Evolutionary conservation across 2,888 invertebrate species (phyloP).

Genomic region (Trissolcus japonicus): DNA sequence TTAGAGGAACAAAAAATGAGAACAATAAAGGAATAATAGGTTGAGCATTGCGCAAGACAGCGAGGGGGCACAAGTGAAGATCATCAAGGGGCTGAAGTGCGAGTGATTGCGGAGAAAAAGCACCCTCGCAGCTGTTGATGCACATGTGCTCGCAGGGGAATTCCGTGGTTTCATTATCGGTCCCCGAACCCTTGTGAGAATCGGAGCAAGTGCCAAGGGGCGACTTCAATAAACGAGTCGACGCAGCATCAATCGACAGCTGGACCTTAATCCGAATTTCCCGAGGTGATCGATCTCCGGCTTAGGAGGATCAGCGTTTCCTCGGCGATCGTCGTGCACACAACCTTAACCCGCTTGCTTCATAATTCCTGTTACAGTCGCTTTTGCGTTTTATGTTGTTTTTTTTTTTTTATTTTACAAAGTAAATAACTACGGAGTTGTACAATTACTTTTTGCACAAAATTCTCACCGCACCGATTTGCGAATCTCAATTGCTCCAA

Average conservation of each 20-base stretch:
- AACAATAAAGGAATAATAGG: conserved; percentile 10
- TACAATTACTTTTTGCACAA: not conserved
- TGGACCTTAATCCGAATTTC: conserved; percentile 6
- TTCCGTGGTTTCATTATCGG: conserved; percentile 61
- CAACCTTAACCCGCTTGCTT: not conserved
- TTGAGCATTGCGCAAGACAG: conserved; percentile 66
- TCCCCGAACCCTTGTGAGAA: conserved; percentile 67
- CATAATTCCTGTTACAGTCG: not conserved
- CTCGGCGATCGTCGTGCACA: not conserved
- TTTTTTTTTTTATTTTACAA: not conserved
- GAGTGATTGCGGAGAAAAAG: conserved; percentile 9
- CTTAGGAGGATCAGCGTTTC: not conserved
- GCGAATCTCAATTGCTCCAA: no score
- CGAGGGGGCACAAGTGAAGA: conserved; percentile 14
- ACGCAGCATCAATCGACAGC: conserved; percentile 18
- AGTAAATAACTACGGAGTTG: no score
- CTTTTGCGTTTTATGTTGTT: not conserved
- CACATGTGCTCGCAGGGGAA: conserved; percentile 73
- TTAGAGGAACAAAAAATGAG: conserved; percentile 10
- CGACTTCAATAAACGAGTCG: conserved; percentile 48
- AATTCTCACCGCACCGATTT: no score
- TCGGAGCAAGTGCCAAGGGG: conserved; percentile 64
- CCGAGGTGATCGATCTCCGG: not conserved
- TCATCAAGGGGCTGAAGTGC: conserved; percentile 12
- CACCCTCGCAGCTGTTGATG: conserved; percentile 62